Conservation (phyloP, 2,797 vertebrate genomes). For the Podargus strigoides region DNA sequence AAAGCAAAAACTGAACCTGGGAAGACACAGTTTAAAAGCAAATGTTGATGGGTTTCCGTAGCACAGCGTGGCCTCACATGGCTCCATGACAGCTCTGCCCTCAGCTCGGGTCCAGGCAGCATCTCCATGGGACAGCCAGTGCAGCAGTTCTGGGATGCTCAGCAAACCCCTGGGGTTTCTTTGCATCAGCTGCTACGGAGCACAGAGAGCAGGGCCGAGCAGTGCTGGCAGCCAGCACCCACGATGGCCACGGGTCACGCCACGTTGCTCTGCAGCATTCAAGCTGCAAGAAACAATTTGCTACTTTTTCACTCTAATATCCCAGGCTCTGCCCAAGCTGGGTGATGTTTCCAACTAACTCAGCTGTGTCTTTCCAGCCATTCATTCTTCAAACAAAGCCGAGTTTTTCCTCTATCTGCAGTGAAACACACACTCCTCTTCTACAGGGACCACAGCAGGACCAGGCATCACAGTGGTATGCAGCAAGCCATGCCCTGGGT, state of each 20-base stretch:
- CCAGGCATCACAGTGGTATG: rapidly evolving
- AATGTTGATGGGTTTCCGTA: not conserved
- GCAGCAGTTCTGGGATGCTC: not conserved
- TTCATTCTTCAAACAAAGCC: not conserved
- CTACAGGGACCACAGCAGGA: not conserved
- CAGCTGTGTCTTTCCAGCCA: not conserved
- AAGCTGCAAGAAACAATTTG: not conserved
- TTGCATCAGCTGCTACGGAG: not conserved
- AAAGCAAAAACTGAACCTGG: not conserved
- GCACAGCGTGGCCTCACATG: rapidly evolving
- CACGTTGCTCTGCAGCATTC: rapidly evolving
- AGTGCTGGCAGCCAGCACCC: rapidly evolving
- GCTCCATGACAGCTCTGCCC: not conserved
- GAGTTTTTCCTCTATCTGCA: not conserved
- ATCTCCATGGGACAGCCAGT: not conserved
- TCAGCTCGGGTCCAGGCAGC: rapidly evolving
- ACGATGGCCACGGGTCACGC: rapidly evolving
- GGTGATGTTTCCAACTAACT: not conserved
- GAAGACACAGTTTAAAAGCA: not conserved
- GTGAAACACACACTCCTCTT: not conserved
- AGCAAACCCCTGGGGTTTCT: not conserved
- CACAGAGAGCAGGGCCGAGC: not conserved
- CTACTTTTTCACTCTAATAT: not conserved
- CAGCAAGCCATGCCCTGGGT: not conserved
- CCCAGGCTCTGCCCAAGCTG: not conserved